Conservation (phyloP, 2,888 invertebrate genomes). For the Lepidocyrtinus sp. region DNA sequence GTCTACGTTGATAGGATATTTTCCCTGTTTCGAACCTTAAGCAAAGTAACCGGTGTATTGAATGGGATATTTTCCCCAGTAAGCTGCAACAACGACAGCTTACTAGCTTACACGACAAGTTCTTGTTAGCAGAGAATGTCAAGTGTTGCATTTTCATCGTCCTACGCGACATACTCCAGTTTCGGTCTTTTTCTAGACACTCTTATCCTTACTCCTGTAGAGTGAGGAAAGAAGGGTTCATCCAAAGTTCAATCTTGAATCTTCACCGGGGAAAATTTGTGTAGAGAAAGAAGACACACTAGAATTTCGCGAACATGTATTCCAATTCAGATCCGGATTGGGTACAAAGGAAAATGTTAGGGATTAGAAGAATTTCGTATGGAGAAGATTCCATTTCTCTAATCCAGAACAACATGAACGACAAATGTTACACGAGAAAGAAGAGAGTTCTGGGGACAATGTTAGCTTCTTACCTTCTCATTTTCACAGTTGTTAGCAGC, state of each 20-base stretch:
- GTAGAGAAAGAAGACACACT: not conserved
- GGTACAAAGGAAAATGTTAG: not conserved
- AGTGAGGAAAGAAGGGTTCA: not conserved
- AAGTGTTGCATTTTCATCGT: not conserved
- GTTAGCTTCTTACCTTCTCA: slow-evolving; percentile 54
- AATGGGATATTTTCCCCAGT: not conserved
- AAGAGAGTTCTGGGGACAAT: not conserved
- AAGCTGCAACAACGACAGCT: not conserved
- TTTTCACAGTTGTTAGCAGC: slow-evolving; percentile 53
- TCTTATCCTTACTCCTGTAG: not conserved
- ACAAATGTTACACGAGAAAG: not conserved
- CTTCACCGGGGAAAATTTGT: too few species aligned
- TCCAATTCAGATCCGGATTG: too few species aligned
- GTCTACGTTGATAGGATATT: too few species aligned
- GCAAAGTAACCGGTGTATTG: not conserved
- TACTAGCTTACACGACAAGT: not conserved
- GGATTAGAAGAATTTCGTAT: not conserved
- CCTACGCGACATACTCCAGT: not conserved
- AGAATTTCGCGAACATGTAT: not conserved
- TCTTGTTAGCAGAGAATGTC: not conserved
- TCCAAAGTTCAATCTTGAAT: not conserved
- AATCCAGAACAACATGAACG: not conserved
- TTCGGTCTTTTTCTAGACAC: not conserved
- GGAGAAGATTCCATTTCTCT: not conserved
- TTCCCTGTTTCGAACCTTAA: not conserved